These are phyloP conservation scores for Theodoxus fluviatilis DNA, from an alignment of 2,888 invertebrate species.

Conservation along the genomic window DNA sequence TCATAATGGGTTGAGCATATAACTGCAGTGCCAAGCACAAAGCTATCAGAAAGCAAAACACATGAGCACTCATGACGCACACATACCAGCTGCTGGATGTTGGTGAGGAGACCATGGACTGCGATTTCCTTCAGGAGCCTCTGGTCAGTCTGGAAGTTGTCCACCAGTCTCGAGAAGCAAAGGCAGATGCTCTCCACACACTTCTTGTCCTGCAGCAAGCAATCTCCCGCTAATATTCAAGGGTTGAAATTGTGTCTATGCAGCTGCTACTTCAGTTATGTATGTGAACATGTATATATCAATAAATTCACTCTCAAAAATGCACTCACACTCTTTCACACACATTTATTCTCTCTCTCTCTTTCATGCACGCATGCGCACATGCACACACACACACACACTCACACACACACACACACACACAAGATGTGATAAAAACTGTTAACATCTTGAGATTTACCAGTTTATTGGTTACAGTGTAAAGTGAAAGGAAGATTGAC, in stretches of 20 bases:
- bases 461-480: too few species aligned
- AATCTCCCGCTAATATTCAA: too few species aligned
- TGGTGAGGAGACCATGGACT: conserved; percentile 84
- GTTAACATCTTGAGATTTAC: too few species aligned
- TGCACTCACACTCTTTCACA: too few species aligned
- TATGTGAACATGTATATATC: too few species aligned
- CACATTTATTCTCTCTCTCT: too few species aligned
- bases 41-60: neutral
- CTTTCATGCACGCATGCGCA: too few species aligned
- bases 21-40: neutral
- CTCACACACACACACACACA: neutral
- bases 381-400: neutral
- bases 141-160: conserved; percentile 93
- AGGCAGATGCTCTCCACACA: conserved; percentile 96
- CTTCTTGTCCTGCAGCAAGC: conserved; percentile 88
- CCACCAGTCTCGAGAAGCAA: conserved; percentile 94
- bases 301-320: too few species aligned
- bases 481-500: too few species aligned
- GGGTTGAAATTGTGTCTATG: too few species aligned
- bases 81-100: conserved; percentile 86
- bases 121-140: conserved; percentile 91
- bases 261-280: too few species aligned
- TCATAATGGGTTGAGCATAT: neutral
- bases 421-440: neutral
- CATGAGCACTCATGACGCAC: neutral